Conservation (phyloP, 2,113 vertebrate species). For the Uria lomvia region DNA sequence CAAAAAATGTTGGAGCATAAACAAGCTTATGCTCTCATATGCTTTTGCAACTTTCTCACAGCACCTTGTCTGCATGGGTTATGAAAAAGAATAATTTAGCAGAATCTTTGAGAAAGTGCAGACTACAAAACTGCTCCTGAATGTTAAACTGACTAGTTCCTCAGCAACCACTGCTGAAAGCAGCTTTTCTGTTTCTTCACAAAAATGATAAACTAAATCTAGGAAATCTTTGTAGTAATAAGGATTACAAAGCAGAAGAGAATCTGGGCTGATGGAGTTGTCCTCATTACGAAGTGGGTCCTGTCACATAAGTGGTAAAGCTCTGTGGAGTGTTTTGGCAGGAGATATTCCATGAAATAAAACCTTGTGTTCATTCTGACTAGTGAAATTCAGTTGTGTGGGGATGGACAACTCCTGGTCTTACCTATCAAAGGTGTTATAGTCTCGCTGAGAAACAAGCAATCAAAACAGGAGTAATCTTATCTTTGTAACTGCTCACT, state of each 20-base stretch:
- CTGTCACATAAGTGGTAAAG: background rate
- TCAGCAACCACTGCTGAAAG: background rate
- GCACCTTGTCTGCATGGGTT: background rate
- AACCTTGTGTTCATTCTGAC: background rate
- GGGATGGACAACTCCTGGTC: background rate
- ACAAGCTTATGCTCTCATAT: background rate
- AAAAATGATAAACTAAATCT: background rate
- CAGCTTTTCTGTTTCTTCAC: background rate
- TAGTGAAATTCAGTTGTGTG: background rate
- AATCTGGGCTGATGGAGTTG: background rate
- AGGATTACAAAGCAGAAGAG: background rate
- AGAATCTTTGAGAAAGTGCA: background rate
- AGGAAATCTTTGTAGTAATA: background rate
- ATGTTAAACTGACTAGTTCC: background rate
- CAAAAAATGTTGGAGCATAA: background rate
- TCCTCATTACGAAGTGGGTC: background rate
- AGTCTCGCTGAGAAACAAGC: background rate
- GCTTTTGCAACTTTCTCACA: background rate
- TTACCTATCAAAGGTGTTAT: background rate
- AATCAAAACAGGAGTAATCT: background rate
- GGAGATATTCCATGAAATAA: background rate
- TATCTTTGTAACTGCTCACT: background rate
- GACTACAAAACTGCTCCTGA: background rate
- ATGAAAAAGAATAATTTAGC: background rate
- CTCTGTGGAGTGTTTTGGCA: background rate